These are phyloP conservation scores for Pachymerium ferrugineum DNA, from an alignment of 2,888 invertebrate species.

Conservation along the genomic window DNA sequence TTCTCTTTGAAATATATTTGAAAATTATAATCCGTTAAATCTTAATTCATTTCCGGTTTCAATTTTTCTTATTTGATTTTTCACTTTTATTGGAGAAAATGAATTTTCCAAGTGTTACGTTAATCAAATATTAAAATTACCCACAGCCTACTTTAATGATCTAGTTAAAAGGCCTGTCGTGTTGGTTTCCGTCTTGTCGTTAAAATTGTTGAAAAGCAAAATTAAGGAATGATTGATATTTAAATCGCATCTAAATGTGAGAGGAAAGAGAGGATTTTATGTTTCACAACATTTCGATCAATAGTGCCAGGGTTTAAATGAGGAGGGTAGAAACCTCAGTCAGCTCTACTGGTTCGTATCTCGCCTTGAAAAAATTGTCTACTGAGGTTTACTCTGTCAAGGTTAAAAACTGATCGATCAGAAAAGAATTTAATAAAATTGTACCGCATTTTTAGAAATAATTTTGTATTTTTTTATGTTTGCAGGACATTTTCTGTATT, in stretches of 20 bases:
- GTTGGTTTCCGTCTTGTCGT: neutral
- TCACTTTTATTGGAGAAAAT: no score
- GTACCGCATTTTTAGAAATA: neutral
- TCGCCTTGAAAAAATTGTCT: no score
- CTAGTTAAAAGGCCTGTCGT: neutral
- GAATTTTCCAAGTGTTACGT: no score
- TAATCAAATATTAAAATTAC: no score
- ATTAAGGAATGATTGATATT: neutral
- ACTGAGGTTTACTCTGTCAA: neutral
- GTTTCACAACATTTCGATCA: neutral
- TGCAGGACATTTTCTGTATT: conserved; percentile 68
- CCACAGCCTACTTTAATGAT: no score
- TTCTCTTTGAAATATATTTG: no score
- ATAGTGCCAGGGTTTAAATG: neutral
- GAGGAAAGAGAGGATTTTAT: neutral
- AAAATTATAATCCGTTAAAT: no score
- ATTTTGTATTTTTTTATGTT: conserved; percentile 40
- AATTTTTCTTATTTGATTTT: no score
- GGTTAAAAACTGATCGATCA: neutral
- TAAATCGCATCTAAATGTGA: neutral
- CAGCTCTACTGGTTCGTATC: no score
- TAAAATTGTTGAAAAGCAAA: no score
- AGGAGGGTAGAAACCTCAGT: neutral
- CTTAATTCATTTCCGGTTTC: no score
- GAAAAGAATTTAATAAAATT: neutral